Evolutionary conservation across 2,888 invertebrate genomes (phyloP).

Genomic region (Tolmerus cingulatus): DNA sequence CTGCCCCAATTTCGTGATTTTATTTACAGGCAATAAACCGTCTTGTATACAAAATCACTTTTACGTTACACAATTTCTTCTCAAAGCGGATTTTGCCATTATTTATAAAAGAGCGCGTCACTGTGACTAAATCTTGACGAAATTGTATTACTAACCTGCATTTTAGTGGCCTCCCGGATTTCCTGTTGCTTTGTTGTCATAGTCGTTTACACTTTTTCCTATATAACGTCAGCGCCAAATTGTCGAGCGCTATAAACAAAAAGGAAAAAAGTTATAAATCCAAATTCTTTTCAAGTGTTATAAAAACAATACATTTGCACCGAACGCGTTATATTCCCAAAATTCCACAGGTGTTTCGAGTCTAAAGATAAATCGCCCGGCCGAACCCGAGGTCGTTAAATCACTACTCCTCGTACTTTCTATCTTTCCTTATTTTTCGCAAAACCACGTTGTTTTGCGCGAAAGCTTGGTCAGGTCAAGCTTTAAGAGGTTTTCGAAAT

Average conservation of each 20-base stretch:
- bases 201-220: neutral
- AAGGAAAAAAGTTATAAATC: neutral
- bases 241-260: conserved; percentile 6
- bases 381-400: conserved; percentile 14
- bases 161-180: conserved; percentile 36
- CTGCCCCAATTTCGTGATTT: neutral
- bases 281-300: neutral
- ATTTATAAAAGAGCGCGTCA: neutral
- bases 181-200: conserved; percentile 13
- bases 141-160: conserved; percentile 44
- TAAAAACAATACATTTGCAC: conserved; percentile 6
- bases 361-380: conserved; percentile 13
- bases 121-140: neutral
- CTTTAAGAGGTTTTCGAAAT: neutral
- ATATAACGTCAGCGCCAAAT: neutral
- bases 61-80: neutral
- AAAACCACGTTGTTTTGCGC: neutral
- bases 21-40: neutral
- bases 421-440: neutral
- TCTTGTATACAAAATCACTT: conserved; percentile 12
- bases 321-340: neutral
- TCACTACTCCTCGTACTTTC: conserved; percentile 15
- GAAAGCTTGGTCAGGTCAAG: neutral
- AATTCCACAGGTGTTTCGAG: conserved; percentile 24
- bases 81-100: neutral